Evolutionary conservation across 2,888 invertebrate species (phyloP).

Genomic region (Chrysomela aeneicollis): DNA sequence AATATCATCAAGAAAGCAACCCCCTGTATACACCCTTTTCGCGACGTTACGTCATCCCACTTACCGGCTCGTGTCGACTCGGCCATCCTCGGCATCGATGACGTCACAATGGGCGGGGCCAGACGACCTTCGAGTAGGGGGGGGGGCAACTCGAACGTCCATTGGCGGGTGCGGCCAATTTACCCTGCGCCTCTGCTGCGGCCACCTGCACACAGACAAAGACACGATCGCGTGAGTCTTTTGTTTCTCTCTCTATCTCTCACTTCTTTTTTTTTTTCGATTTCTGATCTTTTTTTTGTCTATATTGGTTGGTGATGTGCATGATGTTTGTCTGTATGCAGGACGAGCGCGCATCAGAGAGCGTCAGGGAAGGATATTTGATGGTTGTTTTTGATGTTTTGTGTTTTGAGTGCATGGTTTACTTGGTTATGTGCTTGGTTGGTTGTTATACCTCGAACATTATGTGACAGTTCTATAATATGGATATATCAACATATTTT

Average conservation of each 20-base stretch:
- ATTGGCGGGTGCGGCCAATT: conserved; percentile 10
- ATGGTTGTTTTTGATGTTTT: conserved; percentile 33
- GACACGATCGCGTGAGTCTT: conserved; percentile 63
- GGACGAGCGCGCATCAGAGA: conserved; percentile 54
- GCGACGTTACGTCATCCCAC: no score
- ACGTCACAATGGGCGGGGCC: conserved; percentile 12
- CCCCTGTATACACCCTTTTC: no score
- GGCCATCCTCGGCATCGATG: conserved; percentile 28
- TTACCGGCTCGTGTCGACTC: no score
- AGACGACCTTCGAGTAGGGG: not conserved
- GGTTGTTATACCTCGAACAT: conserved; percentile 11
- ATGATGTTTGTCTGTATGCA: conserved; percentile 63
- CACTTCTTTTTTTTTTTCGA: conserved; percentile 43
- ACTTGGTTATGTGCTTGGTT: conserved; percentile 29
- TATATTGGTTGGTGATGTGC: conserved; percentile 60
- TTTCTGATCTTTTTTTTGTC: conserved; percentile 30
- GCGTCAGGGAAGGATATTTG: conserved; percentile 33
- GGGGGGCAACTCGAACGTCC: conserved; percentile 6
- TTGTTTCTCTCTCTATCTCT: conserved; percentile 43
- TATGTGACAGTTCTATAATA: no score
- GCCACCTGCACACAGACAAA: conserved; percentile 69
- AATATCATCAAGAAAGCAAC: no score
- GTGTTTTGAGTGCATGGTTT: conserved; percentile 29
- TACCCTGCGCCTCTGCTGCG: conserved; percentile 53
- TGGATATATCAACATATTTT: no score